Conservation (phyloP, 2,113 vertebrate species). For the Pelobates fuscus region DNA sequence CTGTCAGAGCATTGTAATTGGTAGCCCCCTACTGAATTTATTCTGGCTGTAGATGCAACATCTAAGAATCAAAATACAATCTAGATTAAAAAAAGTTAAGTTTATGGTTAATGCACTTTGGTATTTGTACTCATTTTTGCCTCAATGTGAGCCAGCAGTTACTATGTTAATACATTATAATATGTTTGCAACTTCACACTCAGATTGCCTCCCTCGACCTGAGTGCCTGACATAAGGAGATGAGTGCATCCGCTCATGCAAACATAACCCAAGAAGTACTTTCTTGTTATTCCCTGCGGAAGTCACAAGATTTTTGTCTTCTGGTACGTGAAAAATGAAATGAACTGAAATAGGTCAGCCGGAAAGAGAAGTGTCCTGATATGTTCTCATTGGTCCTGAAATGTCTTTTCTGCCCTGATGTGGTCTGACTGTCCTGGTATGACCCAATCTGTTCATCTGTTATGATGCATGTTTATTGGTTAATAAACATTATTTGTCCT, state of each 20-base stretch:
- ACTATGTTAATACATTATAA: constrained; percentile 29
- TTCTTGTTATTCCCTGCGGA: constrained; percentile 43
- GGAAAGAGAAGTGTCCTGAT: constrained; percentile 36
- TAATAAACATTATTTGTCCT: not conserved
- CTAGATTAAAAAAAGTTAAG: no score
- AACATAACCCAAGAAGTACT: constrained; percentile 41
- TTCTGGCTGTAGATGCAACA: no score
- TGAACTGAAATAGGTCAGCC: constrained; percentile 45
- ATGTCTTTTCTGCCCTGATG: constrained; percentile 26
- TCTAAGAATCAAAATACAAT: no score
- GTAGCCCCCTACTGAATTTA: no score
- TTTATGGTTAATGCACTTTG: no score
- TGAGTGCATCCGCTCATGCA: constrained; percentile 34
- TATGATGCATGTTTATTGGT: not conserved
- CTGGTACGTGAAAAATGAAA: constrained; percentile 43
- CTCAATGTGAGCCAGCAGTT: not conserved
- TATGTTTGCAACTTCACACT: constrained; percentile 8
- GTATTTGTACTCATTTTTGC: no score
- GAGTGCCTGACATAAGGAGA: constrained; percentile 2
- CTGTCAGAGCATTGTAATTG: no score
- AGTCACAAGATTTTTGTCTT: constrained; percentile 46
- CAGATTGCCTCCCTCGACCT: not conserved
- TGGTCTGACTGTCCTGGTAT: constrained; percentile 19
- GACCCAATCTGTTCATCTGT: constrained; percentile 7
- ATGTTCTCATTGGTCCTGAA: constrained; percentile 8